Evolutionary conservation across 2,888 invertebrate species (phyloP), one percentile per base, ranked within the genome.

Genomic region (Sussaba pulchella): DNA sequence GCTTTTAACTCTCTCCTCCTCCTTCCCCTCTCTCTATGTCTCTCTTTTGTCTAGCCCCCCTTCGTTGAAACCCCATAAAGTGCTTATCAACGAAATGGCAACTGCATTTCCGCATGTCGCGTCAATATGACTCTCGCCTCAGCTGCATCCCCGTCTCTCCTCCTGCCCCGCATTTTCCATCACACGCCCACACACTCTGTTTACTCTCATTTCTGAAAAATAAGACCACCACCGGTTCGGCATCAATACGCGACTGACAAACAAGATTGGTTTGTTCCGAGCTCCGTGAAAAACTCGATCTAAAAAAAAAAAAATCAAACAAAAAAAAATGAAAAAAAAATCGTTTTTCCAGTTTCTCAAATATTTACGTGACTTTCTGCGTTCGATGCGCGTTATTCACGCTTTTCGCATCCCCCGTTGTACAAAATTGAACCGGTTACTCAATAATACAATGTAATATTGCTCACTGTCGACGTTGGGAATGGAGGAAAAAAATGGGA

Each of bases 21-120:
- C 71, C 45, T 26, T 43, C 67, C 17, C 36, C 54, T 9, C 17
- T 47, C 14, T n/a, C 45, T 47, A 31, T n/a, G n/a, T n/a, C n/a
- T 12, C 50, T 41, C 61, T 39, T 17, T 17, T 39, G 19, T 17
- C 19, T 21, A 19, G 24, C 39, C 39, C 43, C 26, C 50, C 50
- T 36, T 45, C 59, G 17, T 21, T 10, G 19, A 41, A 31, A 14
- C 19, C 61, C 61, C 41, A 63, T 47, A 63, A 73, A 78, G 78
- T 78, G 78, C 73, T 78, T 78, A 78, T 79, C 64, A 74, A 79
- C 78, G 64, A 70, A 74, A 79, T 79, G 64, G 78, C 73, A 79
- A 79, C 73, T 74, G 70, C 74, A 79, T 79, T 79, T 79, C 70
- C 70, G 74, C 63, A 31, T 43, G 78, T 70, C 64, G 41, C 73